phyloP scores from a whole-genome alignment of 2,113 vertebrate species.

The Daphoenositta chrysoptera region DNA sequence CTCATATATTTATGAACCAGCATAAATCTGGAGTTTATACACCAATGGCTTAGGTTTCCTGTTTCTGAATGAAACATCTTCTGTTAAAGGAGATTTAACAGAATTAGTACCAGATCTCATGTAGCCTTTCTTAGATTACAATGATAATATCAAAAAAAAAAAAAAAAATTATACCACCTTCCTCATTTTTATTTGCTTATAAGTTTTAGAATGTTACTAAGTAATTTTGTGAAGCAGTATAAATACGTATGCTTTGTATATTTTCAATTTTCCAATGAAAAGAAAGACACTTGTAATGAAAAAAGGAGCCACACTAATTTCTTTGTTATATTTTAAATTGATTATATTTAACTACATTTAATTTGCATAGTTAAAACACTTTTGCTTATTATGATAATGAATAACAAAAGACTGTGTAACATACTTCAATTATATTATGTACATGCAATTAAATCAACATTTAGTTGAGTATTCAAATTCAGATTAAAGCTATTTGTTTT shows the following conservation, averaged over 20 bases:
- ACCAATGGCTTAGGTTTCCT: neutral
- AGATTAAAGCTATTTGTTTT: neutral
- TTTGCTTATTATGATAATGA: slow-evolving; percentile 37
- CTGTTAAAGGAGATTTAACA: neutral
- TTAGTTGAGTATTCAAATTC: neutral
- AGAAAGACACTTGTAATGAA: neutral
- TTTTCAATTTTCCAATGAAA: slow-evolving; percentile 54
- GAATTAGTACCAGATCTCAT: neutral
- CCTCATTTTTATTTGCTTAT: neutral
- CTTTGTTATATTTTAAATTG: slow-evolving; percentile 48
- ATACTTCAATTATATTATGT: neutral
- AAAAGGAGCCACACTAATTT: slow-evolving; percentile 3
- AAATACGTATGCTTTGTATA: slow-evolving; percentile 50
- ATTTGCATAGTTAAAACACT: slow-evolving; percentile 61
- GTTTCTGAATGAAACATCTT: neutral
- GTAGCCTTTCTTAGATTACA: neutral
- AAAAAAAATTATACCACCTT: neutral
- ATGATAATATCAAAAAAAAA: neutral
- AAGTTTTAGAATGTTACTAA: neutral
- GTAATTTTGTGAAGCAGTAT: neutral
- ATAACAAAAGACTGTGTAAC: neutral
- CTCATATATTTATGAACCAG: neutral
- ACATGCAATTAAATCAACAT: neutral
- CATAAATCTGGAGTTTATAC: neutral
- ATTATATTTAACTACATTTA: slow-evolving; percentile 36